Conservation (phyloP, 2,113 vertebrate genomes). For the Mystacornis crossleyi region DNA sequence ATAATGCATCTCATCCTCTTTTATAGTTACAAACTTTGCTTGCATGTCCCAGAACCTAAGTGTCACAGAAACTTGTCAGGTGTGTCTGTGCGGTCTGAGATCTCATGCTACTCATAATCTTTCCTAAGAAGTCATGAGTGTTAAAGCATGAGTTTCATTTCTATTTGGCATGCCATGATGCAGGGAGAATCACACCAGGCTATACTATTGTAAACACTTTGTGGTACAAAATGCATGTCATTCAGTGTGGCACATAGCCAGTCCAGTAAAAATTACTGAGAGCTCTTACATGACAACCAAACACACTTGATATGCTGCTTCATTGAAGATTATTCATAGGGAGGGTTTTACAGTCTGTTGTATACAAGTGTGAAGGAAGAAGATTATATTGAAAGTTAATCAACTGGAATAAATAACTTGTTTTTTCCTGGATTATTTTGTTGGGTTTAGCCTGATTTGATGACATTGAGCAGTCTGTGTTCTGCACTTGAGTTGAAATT, state of each 20-base stretch:
- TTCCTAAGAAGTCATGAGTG: neutral
- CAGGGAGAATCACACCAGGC: neutral
- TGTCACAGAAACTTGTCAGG: neutral
- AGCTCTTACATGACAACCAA: neutral
- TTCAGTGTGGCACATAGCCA: neutral
- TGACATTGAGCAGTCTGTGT: neutral
- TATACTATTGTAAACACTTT: neutral
- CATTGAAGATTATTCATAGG: neutral
- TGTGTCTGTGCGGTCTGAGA: neutral
- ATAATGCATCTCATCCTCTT: neutral
- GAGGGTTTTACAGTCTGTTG: neutral
- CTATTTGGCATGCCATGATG: neutral
- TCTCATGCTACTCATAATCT: neutral
- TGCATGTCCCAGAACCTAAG: neutral
- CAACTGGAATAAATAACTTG: neutral
- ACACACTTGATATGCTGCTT: neutral
- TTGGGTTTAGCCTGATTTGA: neutral
- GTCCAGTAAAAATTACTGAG: neutral
- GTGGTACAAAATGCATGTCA: neutral
- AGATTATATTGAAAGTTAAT: neutral
- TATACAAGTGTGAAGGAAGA: neutral
- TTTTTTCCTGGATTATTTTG: neutral
- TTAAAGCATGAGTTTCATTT: neutral
- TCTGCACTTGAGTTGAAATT: neutral
- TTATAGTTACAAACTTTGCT: neutral